Conservation (phyloP, 2,113 vertebrate genomes). For the Chascanopsetta lugubris region DNA sequence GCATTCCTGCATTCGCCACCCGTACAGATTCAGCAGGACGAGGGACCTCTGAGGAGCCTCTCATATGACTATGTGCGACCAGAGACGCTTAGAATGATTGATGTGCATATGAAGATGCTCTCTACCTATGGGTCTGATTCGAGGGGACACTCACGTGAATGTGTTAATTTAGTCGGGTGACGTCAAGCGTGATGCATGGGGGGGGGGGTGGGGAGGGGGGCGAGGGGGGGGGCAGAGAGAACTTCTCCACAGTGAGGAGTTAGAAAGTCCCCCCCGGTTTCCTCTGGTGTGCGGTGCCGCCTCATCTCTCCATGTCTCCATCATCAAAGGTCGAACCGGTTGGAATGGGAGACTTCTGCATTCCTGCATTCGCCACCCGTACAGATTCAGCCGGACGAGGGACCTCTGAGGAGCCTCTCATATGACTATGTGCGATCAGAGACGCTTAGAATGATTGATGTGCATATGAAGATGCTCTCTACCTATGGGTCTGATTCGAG, state of each 20-base stretch:
- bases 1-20: constrained; percentile 33
- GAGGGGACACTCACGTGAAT: no score
- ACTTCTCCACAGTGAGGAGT: constrained; percentile 12
- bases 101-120: constrained; percentile 8
- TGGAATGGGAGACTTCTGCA: constrained; percentile 50
- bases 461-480: constrained; percentile 14
- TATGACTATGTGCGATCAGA: background rate
- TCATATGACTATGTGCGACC: background rate
- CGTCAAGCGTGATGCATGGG: no score
- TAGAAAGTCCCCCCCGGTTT: constrained; percentile 10
- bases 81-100: constrained; percentile 1
- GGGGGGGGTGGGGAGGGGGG: no score
- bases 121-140: no score
- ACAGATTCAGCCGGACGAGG: constrained; percentile 28
- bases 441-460: background rate
- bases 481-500: no score
- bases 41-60: background rate
- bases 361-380: constrained; percentile 25
- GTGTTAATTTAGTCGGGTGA: no score
- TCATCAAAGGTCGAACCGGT: constrained; percentile 51
- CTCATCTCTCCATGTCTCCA: constrained; percentile 42
- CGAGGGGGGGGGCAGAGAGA: no score
- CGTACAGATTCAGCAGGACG: constrained; percentile 18
- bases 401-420: background rate
- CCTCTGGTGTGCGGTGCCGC: background rate